These are phyloP conservation scores for Dicerorhinus sumatrensis DNA, from an alignment of 2,113 vertebrate genomes.

Conservation along the genomic window DNA sequence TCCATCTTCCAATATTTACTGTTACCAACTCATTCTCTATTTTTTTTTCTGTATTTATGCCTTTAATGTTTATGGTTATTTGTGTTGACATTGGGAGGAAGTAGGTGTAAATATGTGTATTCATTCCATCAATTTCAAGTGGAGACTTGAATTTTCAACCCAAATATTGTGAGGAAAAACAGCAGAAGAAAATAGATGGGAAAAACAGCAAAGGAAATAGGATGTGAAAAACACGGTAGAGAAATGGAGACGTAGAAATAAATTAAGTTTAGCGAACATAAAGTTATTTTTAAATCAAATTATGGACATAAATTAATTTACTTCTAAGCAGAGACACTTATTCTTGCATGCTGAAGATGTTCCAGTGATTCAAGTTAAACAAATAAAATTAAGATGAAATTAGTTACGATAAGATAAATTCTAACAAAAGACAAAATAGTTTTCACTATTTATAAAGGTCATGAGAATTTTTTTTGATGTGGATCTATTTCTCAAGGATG, in stretches of 20 bases:
- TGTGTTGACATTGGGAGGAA: neutral
- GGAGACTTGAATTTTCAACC: neutral
- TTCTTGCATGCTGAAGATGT: neutral
- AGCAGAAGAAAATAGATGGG: neutral
- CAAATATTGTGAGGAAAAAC: neutral
- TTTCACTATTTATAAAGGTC: neutral
- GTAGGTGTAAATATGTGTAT: neutral
- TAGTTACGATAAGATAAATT: neutral
- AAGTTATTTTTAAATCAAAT: neutral
- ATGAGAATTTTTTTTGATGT: neutral
- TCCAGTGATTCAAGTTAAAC: neutral
- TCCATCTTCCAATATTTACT: neutral
- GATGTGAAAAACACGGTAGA: neutral
- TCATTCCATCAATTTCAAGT: neutral
- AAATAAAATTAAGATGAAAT: neutral
- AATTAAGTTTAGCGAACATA: neutral
- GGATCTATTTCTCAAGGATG: neutral
- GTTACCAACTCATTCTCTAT: neutral
- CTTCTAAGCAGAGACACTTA: neutral
- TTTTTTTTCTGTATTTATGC: neutral
- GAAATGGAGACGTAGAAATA: neutral
- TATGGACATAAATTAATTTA: neutral
- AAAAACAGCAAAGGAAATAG: neutral
- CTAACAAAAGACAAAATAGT: neutral
- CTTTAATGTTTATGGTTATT: neutral